A percentile compares a stretch with the other conserved stretches of the same genome.
Conservation (phyloP, 2,888 invertebrate genomes). For the Chrysolina oricalcia region DNA sequence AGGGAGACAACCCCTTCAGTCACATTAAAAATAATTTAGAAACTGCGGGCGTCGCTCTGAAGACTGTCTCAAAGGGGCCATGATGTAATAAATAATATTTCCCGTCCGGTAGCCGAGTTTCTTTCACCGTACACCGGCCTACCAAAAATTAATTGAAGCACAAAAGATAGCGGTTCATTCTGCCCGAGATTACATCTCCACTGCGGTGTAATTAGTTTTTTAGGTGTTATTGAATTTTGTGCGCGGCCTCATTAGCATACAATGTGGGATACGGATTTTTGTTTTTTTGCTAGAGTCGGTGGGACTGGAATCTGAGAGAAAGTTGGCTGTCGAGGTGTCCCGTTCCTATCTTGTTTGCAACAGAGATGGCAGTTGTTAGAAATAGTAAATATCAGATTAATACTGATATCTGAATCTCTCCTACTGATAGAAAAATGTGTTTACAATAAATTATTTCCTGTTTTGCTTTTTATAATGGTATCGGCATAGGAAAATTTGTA, state of each 20-base stretch:
- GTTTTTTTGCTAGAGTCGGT: neutral
- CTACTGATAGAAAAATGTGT: too few species aligned
- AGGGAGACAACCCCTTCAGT: conserved; percentile 42
- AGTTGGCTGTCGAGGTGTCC: neutral
- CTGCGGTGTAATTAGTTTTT: conserved; percentile 34
- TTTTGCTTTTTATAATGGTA: too few species aligned
- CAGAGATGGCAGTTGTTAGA: neutral
- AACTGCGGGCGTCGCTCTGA: conserved; percentile 26
- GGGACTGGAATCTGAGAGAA: neutral
- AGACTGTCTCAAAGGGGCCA: conserved; percentile 36
- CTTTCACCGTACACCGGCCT: conserved; percentile 27
- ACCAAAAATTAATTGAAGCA: conserved; percentile 36
- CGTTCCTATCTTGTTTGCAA: neutral
- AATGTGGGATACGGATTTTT: conserved; percentile 20
- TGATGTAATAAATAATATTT: conserved; percentile 38
- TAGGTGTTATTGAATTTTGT: conserved; percentile 33
- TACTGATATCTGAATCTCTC: too few species aligned
- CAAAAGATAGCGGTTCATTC: conserved; percentile 32
- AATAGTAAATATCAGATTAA: neutral
- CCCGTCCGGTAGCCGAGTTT: conserved; percentile 28
- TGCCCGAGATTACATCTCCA: conserved; percentile 23
- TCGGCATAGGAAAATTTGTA: too few species aligned
- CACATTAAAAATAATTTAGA: conserved; percentile 47
- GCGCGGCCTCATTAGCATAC: conserved; percentile 30
- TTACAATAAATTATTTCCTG: too few species aligned